phyloP scores from a whole-genome alignment of 2,113 vertebrate genomes.

The Paramisgurnus dabryanus region DNA sequence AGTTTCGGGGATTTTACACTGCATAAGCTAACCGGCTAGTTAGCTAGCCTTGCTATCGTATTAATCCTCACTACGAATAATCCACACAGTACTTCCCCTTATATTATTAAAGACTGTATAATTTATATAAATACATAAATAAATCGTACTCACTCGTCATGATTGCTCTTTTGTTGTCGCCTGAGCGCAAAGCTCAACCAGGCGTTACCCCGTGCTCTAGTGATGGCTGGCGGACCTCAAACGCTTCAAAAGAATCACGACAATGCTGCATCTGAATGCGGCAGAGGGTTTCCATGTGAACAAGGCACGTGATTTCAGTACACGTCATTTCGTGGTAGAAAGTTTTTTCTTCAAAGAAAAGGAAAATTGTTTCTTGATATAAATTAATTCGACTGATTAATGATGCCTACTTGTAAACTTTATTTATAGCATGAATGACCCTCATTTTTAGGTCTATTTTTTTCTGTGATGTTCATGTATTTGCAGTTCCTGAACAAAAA shows the following conservation, averaged over 20 bases:
- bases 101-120: neutral
- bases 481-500: too few species aligned
- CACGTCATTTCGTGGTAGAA: neutral
- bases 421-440: too few species aligned
- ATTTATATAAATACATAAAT: neutral
- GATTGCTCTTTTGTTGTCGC: slow-evolving; percentile 18
- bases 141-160: slow-evolving; percentile 24
- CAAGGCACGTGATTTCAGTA: neutral
- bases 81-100: neutral
- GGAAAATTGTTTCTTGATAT: too few species aligned
- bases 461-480: too few species aligned
- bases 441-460: too few species aligned
- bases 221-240: slow-evolving; percentile 2
- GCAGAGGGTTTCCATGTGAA: neutral
- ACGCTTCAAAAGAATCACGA: slow-evolving; percentile 3
- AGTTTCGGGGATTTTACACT: neutral
- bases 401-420: too few species aligned
- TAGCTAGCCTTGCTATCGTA: neutral
- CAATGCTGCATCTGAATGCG: neutral
- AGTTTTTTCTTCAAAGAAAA: neutral
- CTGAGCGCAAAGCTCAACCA: slow-evolving; percentile 24
- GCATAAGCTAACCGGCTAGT: slow-evolving; percentile 4
- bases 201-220: neutral
- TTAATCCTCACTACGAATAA: neutral
- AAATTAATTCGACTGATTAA: too few species aligned